These are phyloP conservation scores for Cyphomyrmex costatus DNA, from an alignment of 1,140 invertebrate genomes.

Conservation along the genomic window DNA sequence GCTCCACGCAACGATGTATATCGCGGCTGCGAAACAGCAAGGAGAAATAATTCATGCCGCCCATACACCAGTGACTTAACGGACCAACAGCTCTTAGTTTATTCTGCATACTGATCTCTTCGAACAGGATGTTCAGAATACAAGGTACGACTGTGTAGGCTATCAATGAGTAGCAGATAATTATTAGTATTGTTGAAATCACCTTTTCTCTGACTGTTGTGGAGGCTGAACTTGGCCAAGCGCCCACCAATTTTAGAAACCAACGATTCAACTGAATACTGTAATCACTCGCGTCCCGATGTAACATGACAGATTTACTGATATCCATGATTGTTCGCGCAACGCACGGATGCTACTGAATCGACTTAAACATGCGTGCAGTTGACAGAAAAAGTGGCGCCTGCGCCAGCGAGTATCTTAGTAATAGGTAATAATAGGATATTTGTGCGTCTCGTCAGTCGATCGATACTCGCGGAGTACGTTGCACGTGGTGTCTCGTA, in stretches of 20 bases:
- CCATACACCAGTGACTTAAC: conserved; percentile 47
- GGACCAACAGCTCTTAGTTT: conserved; percentile 32
- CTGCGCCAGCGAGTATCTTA: conserved; percentile 18
- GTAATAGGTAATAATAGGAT: background rate
- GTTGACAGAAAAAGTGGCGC: conserved; percentile 18
- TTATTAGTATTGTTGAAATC: conserved; percentile 25
- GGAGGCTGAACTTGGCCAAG: conserved; percentile 56
- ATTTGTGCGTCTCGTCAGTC: conserved; percentile 31
- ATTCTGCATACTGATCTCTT: conserved; percentile 3
- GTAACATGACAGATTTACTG: background rate
- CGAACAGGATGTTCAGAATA: conserved; percentile 16
- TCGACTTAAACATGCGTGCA: background rate
- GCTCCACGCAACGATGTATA: conserved; percentile 69
- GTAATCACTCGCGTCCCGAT: background rate
- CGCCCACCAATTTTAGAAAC: conserved; percentile 62
- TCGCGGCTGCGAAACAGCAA: conserved; percentile 37
- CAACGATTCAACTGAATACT: conserved; percentile 59
- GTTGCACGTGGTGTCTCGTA: background rate
- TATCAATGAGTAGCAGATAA: conserved; percentile 75
- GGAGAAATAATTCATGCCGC: conserved; percentile 39
- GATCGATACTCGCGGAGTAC: conserved; percentile 11
- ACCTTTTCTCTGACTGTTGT: background rate
- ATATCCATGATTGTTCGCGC: conserved; percentile 5
- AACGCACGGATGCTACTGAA: conserved; percentile 1
- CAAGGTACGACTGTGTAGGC: conserved; percentile 16